Evolutionary conservation across 2,888 invertebrate genomes (phyloP).

Genomic region (Agrochola circellaris): DNA sequence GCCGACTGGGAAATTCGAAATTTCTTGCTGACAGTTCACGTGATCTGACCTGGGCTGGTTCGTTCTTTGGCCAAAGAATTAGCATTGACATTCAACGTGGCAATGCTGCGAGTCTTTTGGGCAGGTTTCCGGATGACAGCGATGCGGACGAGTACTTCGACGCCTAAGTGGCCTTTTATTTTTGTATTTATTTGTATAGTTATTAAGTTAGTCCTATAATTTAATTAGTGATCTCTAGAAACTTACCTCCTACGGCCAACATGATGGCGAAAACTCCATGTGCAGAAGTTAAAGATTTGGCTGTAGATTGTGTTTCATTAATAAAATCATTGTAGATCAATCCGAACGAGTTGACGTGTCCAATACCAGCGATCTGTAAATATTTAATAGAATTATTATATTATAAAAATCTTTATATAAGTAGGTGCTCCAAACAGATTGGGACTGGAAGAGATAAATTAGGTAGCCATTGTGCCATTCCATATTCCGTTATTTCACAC

Average conservation of each 20-base stretch:
- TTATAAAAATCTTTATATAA: background rate
- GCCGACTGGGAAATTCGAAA: too few relatives aligned
- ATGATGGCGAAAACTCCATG: constrained; percentile 86
- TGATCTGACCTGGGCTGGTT: too few relatives aligned
- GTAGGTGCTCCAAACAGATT: background rate
- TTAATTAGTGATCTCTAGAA: background rate
- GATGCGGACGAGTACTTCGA: too few relatives aligned
- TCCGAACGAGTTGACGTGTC: constrained; percentile 92
- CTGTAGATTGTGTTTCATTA: constrained; percentile 81
- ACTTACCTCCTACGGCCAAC: constrained; percentile 86
- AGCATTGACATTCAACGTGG: too few relatives aligned
- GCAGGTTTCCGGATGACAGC: too few relatives aligned
- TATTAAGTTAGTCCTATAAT: too few relatives aligned
- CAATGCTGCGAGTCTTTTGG: too few relatives aligned
- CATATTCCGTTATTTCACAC: constrained; percentile 52
- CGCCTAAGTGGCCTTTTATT: too few relatives aligned
- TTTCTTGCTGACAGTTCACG: too few relatives aligned
- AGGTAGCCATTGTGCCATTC: constrained; percentile 8
- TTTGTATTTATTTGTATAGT: too few relatives aligned
- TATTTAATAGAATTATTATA: background rate
- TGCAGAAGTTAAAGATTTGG: constrained; percentile 85
- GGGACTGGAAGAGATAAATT: constrained; percentile 32
- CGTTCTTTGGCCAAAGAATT: too few relatives aligned
- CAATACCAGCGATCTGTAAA: constrained; percentile 91
- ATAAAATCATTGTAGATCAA: constrained; percentile 89